A percentile compares a stretch with the other conserved stretches of the same genome.
Evolutionary conservation across 2,888 invertebrate species (phyloP).

Genomic region (Apocheima hispidaria): DNA sequence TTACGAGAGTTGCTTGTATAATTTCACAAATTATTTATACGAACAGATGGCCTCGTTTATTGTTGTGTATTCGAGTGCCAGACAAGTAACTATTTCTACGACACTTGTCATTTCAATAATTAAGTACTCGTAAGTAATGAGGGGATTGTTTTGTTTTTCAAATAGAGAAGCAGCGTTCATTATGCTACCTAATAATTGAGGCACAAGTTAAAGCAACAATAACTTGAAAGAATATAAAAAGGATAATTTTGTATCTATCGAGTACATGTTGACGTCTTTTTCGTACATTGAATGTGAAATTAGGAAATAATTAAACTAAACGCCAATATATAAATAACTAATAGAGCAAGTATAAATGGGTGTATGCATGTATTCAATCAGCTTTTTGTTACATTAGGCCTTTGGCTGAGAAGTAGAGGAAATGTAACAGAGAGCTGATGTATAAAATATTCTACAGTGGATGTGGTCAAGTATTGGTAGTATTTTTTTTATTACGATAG

Average conservation of each 20-base stretch:
- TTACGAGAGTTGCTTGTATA: conserved; percentile 11
- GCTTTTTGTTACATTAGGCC: conserved; percentile 3
- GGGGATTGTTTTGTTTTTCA: conserved; percentile 35
- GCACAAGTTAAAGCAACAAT: conserved; percentile 17
- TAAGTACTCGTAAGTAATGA: conserved; percentile 29
- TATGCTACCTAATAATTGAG: conserved; percentile 21
- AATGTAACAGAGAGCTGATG: neutral
- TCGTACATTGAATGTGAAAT: conserved; percentile 3
- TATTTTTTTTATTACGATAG: conserved; percentile 1
- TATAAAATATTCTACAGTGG: neutral
- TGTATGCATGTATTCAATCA: neutral
- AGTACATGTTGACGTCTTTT: conserved; percentile 5
- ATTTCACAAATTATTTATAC: conserved; percentile 24
- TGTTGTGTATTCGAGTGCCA: conserved; percentile 22
- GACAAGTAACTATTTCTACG: conserved; percentile 28
- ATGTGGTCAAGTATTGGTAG: neutral
- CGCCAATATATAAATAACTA: conserved; percentile 61
- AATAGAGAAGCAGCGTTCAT: conserved; percentile 24
- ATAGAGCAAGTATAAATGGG: conserved; percentile 5
- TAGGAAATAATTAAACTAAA: neutral
- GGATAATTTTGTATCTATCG: neutral
- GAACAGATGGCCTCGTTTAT: conserved; percentile 31
- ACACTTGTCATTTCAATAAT: conserved; percentile 34
- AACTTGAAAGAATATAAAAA: conserved; percentile 13
- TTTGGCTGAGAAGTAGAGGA: neutral